Percentiles rank a stretch among this genome's conserved stretches.
Evolutionary conservation across 2,797 vertebrate genomes (phyloP).

Genomic region (Enteromius mattozi): DNA sequence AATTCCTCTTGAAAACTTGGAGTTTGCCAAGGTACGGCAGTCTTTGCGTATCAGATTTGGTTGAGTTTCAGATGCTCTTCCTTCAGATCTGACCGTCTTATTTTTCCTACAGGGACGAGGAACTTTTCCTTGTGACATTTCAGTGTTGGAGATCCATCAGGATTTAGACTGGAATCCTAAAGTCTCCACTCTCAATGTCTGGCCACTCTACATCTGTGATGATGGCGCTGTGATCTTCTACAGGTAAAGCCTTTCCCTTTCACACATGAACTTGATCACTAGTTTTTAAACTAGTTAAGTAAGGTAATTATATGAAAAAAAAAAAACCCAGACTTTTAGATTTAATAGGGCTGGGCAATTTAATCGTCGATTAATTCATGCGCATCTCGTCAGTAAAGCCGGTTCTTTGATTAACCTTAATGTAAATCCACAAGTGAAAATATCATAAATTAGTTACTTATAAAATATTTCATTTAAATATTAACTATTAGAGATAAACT

Average conservation of each 20-base stretch:
- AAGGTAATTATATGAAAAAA: background rate
- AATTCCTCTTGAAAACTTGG: constrained; percentile 91
- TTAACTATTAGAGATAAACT: background rate
- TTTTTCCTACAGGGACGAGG: constrained; percentile 88
- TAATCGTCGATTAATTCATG: no score
- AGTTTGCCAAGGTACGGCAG: constrained; percentile 93
- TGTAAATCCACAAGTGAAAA: background rate
- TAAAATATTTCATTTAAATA: background rate
- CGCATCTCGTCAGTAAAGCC: no score
- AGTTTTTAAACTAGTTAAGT: background rate
- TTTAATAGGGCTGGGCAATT: no score
- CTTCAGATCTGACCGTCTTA: background rate
- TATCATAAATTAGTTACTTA: background rate
- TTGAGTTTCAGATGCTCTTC: background rate
- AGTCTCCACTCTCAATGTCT: constrained; percentile 95
- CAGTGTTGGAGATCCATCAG: constrained; percentile 97
- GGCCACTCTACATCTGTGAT: constrained; percentile 99
- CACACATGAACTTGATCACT: background rate
- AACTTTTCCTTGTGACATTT: constrained; percentile 99
- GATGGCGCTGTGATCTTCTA: constrained; percentile 99
- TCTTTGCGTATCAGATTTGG: background rate
- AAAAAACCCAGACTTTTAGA: background rate
- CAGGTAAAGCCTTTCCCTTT: constrained; percentile 80
- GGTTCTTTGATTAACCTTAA: background rate
- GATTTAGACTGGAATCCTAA: constrained; percentile 99